phyloP scores from a whole-genome alignment of 2,888 invertebrate genomes.

The Alsophila aescularia region DNA sequence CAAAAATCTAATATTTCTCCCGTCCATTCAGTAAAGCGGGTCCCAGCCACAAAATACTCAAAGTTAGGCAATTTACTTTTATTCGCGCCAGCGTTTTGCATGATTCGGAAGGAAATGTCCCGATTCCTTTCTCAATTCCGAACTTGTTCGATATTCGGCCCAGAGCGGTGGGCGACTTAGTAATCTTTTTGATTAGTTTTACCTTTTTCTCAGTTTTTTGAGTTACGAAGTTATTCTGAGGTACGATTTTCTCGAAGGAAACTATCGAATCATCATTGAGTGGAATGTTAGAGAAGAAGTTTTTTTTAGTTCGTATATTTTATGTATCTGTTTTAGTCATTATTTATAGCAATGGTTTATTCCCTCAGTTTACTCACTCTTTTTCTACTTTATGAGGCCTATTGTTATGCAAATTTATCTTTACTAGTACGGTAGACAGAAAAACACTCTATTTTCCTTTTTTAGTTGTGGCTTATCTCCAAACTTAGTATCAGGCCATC shows the following conservation, averaged over 20 bases:
- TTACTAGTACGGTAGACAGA: no score
- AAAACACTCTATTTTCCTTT: no score
- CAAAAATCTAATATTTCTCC: slow-evolving; percentile 22
- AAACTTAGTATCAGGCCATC: no score
- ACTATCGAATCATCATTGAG: not conserved
- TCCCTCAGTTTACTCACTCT: no score
- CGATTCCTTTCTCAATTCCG: slow-evolving; percentile 73
- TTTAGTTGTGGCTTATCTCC: no score
- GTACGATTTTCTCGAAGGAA: not conserved
- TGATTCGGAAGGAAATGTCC: slow-evolving; percentile 58
- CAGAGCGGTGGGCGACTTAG: slow-evolving; percentile 49
- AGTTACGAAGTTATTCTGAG: slow-evolving; percentile 16
- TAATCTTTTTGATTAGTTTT: slow-evolving; percentile 52
- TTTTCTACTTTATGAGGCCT: no score
- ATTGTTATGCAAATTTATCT: no score
- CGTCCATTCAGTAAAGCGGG: slow-evolving; percentile 38
- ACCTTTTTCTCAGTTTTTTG: slow-evolving; percentile 38
- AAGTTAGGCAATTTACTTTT: slow-evolving; percentile 76
- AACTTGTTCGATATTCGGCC: slow-evolving; percentile 65
- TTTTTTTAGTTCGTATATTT: no score
- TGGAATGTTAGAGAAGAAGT: not conserved
- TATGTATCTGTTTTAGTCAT: no score
- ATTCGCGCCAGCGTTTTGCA: slow-evolving; percentile 70
- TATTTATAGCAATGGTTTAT: no score
- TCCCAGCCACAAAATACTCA: slow-evolving; percentile 52